Evolutionary conservation across 2,797 vertebrate species (phyloP), one percentile per base, ranked within the genome.

Genomic region (Botia kubotai): DNA sequence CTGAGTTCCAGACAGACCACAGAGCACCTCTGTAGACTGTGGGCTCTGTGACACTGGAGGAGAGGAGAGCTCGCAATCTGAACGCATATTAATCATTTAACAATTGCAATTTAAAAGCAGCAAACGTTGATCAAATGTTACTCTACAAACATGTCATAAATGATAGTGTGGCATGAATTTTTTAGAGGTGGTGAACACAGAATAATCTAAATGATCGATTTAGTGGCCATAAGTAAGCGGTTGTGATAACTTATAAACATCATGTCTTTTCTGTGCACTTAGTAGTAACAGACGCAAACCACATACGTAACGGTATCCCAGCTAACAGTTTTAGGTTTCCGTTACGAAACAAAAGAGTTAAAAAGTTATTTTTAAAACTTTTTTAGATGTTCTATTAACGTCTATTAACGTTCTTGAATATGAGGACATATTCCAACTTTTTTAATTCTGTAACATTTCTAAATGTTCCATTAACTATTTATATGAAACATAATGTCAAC

Each of bases 51-150:
- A 72, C 36, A 63, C 62, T 75, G 23, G 19, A 36, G 48, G 16
- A 60, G 39, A 57, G 52, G n/a, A 62, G 3, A 53, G 48, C 62
- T 66, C 66, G 74, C 72, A 69, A 81, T 82, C 67, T 76, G 33
- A 79, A 81, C 72, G 60, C 57, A 78, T 76, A 63, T 81, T 79
- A 81, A 81, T 79, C 39, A 75, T 75, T 63, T 19, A 52, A 81
- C 55, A 14, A 68, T 33, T 66, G 67, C 16, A 2, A 67, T 66
- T 71, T 55, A 67, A 75, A 65, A 74, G 50, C 26, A 75, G 77
- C 29, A 53, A 68, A 36, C 19, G 4, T 26, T 11, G 53, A 43
- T 43, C 13, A 55, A 77, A 55, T n/a, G 6, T 33, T 10, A 39
- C 62, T n/a, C 36, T 11, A 36, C 12, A 10, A 21, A 3, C 6